Evolutionary conservation across 2,113 vertebrate species (phyloP), one percentile per base, ranked within the genome.

Genomic region (Rhinoderma darwinii): DNA sequence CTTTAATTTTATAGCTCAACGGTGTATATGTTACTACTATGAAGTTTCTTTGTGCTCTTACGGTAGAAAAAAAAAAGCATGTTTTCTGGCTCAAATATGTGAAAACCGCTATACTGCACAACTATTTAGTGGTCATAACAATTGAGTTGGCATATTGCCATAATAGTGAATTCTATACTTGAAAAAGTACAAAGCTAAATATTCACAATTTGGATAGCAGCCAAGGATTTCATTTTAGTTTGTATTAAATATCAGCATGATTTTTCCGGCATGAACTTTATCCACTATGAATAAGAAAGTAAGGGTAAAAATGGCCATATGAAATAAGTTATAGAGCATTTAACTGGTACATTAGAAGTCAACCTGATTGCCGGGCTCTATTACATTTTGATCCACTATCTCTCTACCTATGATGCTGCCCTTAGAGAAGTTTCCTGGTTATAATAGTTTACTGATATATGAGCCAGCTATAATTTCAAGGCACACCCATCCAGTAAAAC

Each of bases 391-490:
- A 56, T 56, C 9, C 32, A 56, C 11, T 35, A 0, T 35, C 14
- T 79, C 8, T 79, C 30, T 39, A 78, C 50, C 76, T 43, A 6
- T 30, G 15, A 15, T 2, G 63, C 11, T 18, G 27, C n/a, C 6
- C 22, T n/a, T 74, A 4, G 10, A 35, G 30, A 32, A 2, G 15
- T 39, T 51, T 20, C 15, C 30, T 63, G 22, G 56, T 43, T 11
- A 44, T 59, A 35, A 22, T 59, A 20, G 25, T 54, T 41, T 77
- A 66, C 74, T 63, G 12, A 74, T 73, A 61, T 47, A 70, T 39
- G 41, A 25, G 30, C 74, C 74, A 78, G 17, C 6, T 37, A 27
- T 66, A 78, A 78, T 68, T 30, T 86, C 20, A 32, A 68, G 74
- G 30, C 68, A 56, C 15, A 84, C 44, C 73, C 15, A 50, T 77